A percentile compares a stretch with the other conserved stretches of the same genome.
phyloP scores from a whole-genome alignment of 2,888 invertebrate genomes.

The Nineta flava region DNA sequence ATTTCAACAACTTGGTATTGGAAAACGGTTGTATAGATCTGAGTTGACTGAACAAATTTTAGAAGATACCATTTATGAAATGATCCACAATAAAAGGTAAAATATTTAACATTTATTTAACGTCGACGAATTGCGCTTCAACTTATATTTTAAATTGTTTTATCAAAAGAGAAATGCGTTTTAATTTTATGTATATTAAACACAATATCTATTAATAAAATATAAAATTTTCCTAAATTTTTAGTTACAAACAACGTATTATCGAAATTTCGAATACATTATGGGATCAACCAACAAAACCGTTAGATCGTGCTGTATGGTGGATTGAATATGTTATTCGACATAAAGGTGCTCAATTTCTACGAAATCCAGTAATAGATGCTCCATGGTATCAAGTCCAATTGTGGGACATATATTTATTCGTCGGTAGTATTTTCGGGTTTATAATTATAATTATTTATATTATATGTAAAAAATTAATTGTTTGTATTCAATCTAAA shows the following conservation, averaged over 20 bases:
- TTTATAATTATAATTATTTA: background rate
- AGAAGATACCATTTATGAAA: background rate
- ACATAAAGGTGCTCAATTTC: background rate
- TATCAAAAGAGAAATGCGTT: too few species aligned
- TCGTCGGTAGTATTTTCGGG: background rate
- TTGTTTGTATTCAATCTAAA: background rate
- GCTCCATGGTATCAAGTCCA: constrained; percentile 5
- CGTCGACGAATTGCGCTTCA: too few species aligned
- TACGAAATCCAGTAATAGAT: constrained; percentile 4
- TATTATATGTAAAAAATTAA: background rate
- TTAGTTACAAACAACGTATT: constrained; percentile 1
- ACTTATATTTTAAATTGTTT: too few species aligned
- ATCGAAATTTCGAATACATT: constrained; percentile 1
- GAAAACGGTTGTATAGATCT: constrained; percentile 21
- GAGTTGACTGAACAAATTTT: background rate
- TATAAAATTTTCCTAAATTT: background rate
- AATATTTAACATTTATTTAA: too few species aligned
- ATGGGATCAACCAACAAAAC: background rate
- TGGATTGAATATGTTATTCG: constrained; percentile 5
- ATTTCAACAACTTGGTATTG: constrained; percentile 18
- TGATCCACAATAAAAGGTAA: background rate
- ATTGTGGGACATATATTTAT: constrained; percentile 1
- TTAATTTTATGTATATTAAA: too few species aligned
- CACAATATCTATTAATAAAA: too few species aligned
- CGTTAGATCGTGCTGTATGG: constrained; percentile 4